Evolutionary conservation across 2,113 vertebrate species (phyloP), one percentile per base, ranked within the genome.

Genomic region (Sphaerodactylus townsendi): DNA sequence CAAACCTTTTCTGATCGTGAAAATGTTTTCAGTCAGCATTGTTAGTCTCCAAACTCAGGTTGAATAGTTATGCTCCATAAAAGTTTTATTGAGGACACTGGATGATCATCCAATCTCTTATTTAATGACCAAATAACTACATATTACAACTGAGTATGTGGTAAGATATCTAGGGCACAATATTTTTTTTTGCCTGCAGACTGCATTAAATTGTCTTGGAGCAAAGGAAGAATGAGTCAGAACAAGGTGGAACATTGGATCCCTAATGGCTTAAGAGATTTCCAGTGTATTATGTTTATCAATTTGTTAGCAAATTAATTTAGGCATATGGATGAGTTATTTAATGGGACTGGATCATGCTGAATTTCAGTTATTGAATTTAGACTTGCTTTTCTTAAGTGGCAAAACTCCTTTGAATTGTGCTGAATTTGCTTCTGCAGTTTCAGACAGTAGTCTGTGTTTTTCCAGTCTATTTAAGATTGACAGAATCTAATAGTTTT

Each of bases 301-400:
- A 69, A 39, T 75, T 69, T 85, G 10, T 59, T 62, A 59, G 56
- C 83, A 69, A 86, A 84, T 17, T 80, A 76, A 39, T 2, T 85
- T 86, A 50, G 81, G 5, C 14, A 11, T 17, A 9, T 44, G 65
- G 73, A 86, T 50, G 73, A 86, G 56, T 79, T 30, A 30, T 79
- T 83, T 62, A 39, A 80, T 85, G 37, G 65, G 79, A 59, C 30
- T 53, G 48, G 80, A 66, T 72, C 56, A 85, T 71, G 8, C 23
- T 86, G 53, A 1, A 56, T 84, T 91, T 92, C 85, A 76, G 86
- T 81, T 81, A 2, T 48, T 48, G 83, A 81, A 87, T 75, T 81
- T 90, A 53, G 28, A 62, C 35, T 21, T 70, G 19, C 2, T 53
- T 53, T 82, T 85, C 88, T 91, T 85, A 62, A 89, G 86, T 25